phyloP scores from a whole-genome alignment of 2,113 vertebrate genomes.

The Mirounga angustirostris region DNA sequence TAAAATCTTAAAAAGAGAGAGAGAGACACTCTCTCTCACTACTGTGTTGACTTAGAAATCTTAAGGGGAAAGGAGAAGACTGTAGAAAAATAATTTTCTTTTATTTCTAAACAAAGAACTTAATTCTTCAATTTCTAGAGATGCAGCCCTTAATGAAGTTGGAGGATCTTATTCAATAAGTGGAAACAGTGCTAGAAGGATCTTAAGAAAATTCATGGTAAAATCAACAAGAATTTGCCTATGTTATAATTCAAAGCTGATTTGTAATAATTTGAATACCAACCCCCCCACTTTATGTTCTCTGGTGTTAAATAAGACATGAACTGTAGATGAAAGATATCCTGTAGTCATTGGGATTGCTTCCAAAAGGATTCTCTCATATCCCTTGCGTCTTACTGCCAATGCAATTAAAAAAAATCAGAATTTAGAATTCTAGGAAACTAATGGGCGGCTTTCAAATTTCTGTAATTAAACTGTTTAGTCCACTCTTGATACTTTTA shows the following conservation, averaged over 20 bases:
- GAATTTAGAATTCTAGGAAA: not conserved
- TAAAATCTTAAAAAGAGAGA: not conserved
- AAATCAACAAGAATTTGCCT: constrained; percentile 6
- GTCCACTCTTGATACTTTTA: not conserved
- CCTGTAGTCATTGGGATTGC: not conserved
- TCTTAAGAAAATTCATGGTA: constrained; percentile 34
- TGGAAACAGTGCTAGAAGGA: constrained; percentile 7
- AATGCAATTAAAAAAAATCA: not conserved
- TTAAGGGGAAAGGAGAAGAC: constrained; percentile 28
- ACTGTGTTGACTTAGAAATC: constrained; percentile 3
- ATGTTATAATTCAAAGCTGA: constrained; percentile 26
- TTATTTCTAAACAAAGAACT: constrained; percentile 40
- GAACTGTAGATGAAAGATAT: not conserved
- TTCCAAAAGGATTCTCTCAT: constrained; percentile 2
- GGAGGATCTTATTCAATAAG: constrained; percentile 3
- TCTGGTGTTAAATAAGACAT: constrained; percentile 35
- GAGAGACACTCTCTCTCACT: not conserved
- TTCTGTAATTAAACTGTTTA: not conserved
- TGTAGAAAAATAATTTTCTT: constrained; percentile 23
- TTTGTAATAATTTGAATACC: not conserved
- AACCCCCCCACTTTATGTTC: not conserved
- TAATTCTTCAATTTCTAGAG: not conserved
- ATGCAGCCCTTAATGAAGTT: not conserved
- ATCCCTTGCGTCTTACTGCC: not conserved
- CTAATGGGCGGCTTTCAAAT: not conserved